These are phyloP conservation scores for Alviniconcha strummeri DNA, from an alignment of 2,888 invertebrate species.

Conservation along the genomic window DNA sequence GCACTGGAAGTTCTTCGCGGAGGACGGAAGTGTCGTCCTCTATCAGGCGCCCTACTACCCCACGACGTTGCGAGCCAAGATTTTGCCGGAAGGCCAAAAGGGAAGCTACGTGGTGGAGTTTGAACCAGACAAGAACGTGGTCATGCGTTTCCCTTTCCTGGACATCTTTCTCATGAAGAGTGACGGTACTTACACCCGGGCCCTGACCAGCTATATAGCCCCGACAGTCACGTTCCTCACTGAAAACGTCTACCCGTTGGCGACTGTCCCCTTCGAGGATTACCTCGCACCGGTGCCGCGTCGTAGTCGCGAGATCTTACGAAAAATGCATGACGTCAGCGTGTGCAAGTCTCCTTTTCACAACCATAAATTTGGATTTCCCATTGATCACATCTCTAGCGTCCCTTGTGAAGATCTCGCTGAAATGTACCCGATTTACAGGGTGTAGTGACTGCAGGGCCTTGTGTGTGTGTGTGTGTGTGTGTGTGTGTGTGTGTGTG, in stretches of 20 bases:
- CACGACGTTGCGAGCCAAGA: neutral
- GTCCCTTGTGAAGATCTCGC: constrained; percentile 20
- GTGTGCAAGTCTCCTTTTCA: neutral
- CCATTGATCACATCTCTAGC: neutral
- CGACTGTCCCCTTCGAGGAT: constrained; percentile 28
- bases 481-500: too few relatives aligned
- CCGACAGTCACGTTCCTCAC: constrained; percentile 23
- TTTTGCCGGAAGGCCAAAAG: neutral
- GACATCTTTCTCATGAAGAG: constrained; percentile 54
- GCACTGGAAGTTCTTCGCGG: constrained; percentile 53
- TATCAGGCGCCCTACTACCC: constrained; percentile 26
- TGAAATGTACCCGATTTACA: constrained; percentile 17
- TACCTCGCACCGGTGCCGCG: constrained; percentile 32
- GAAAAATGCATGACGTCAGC: neutral
- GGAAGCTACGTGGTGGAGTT: neutral
- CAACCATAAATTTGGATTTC: neutral
- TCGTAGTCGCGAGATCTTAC: neutral
- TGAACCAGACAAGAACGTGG: neutral
- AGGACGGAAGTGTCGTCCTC: neutral
- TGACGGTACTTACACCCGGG: constrained; percentile 51
- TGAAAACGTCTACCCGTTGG: constrained; percentile 35
- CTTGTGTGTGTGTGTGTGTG: too few relatives aligned
- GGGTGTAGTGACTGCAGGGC: constrained; percentile 10
- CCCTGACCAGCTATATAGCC: constrained; percentile 20
- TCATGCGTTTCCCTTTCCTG: constrained; percentile 51